These are phyloP conservation scores for Colius striatus DNA, from an alignment of 2,113 vertebrate species.

Conservation along the genomic window DNA sequence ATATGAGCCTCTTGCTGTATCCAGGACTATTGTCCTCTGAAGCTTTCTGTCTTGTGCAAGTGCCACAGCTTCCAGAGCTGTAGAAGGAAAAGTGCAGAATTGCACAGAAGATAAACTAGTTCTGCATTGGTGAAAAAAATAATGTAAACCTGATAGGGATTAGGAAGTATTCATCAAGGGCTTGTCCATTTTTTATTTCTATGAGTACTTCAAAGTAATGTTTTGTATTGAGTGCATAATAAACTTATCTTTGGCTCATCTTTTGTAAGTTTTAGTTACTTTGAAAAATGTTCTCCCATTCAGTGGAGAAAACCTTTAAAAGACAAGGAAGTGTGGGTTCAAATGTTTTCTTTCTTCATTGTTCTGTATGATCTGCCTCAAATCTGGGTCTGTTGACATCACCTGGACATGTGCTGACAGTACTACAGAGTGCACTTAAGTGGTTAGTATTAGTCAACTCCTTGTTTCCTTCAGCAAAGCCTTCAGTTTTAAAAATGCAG, in stretches of 20 bases:
- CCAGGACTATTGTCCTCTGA: background rate
- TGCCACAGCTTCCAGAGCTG: background rate
- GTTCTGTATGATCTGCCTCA: background rate
- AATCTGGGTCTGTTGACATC: background rate
- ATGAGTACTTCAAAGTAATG: background rate
- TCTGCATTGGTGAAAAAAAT: background rate
- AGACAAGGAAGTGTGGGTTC: background rate
- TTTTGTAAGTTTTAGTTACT: background rate
- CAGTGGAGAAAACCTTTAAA: background rate
- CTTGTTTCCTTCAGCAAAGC: background rate
- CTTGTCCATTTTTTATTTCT: background rate
- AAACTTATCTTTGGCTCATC: background rate
- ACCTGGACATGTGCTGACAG: background rate
- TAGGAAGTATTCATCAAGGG: background rate
- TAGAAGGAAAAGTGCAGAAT: background rate
- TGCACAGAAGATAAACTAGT: background rate
- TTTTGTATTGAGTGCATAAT: background rate
- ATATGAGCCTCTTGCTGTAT: background rate
- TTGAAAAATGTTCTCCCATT: background rate
- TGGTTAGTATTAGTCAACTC: background rate
- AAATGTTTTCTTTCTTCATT: background rate
- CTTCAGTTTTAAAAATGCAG: background rate
- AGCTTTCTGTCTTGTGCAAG: background rate
- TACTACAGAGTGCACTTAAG: background rate
- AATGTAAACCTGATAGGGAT: background rate